Evolutionary conservation across 2,113 vertebrate species (phyloP), one percentile per base, ranked within the genome.

Genomic region (Chamaea fasciata): DNA sequence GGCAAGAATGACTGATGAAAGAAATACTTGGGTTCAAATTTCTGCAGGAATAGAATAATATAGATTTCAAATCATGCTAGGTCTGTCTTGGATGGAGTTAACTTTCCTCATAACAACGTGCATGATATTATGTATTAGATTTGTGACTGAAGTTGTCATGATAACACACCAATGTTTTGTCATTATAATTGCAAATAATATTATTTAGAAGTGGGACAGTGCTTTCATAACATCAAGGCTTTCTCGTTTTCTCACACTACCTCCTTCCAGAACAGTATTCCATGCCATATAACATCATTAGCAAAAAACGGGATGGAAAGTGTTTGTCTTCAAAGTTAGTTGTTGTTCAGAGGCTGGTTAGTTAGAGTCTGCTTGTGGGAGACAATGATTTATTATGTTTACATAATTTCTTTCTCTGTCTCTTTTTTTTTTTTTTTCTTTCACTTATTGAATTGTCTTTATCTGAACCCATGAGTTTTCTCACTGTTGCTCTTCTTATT

Each of bases 261-360:
- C 15, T 1, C 2, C 6, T 69, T 90, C 11, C 41, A 67, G 50
- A 52, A 11, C 3, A 8, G 3, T 67, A 46, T 79, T 70, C 9
- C 15, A 28, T 37, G 21, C 3, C 28, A 59, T 37, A 37, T 50
- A 63, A 19, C 4, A 67, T 24, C 28, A 63, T 57, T 18, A 28
- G 6, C 15, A 60, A 53, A 24, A 56, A 41, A n/a, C 0, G 0
- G 6, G 6, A 15, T 5, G 18, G 22, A 78, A 23, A 24, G 2
- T n/a, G 31, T 83, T 59, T 52, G 14, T 47, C 35, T 83, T 89
- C 31, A 19, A 49, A 64, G 11, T 7, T 18, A 59, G 8, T 4
- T 68, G 17, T 42, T 93, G 26, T 39, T 81, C 44, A 77, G 63
- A 80, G 16, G 13, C 23, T 91, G 42, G 2, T 7, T 68, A 42